A percentile compares a stretch with the other conserved stretches of the same genome.
phyloP scores from a whole-genome alignment of 2,797 vertebrate species.

The Ciconia nigra region DNA sequence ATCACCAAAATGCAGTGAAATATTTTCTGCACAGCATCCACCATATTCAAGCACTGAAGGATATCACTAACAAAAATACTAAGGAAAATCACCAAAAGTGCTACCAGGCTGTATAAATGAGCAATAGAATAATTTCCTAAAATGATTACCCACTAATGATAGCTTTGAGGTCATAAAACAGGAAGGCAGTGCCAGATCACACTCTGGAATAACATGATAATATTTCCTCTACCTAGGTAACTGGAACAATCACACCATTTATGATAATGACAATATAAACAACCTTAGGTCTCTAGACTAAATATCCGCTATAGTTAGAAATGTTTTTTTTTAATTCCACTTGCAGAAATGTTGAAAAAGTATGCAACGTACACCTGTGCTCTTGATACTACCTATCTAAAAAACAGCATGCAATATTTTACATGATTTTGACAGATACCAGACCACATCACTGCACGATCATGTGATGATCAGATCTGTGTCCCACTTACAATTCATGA shows the following conservation, averaged over 20 bases:
- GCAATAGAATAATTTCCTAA: conserved; percentile 49
- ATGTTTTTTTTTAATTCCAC: background rate
- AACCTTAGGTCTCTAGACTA: conserved; percentile 17
- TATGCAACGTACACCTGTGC: background rate
- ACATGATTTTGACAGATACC: background rate
- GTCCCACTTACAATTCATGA: background rate
- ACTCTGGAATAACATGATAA: conserved; percentile 27
- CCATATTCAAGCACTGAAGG: background rate
- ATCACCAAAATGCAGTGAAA: conserved; percentile 11
- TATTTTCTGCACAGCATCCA: background rate
- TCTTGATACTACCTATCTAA: background rate
- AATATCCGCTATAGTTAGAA: conserved; percentile 10
- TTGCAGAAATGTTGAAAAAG: background rate
- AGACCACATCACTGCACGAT: background rate
- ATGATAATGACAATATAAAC: conserved; percentile 30
- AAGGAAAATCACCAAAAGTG: background rate
- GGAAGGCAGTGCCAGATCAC: conserved; percentile 1
- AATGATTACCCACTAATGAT: conserved; percentile 43
- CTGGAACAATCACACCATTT: conserved; percentile 42
- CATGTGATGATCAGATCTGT: background rate
- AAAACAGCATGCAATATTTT: background rate
- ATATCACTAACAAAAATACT: conserved; percentile 10
- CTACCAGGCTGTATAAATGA: conserved; percentile 19
- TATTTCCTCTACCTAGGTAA: conserved; percentile 30
- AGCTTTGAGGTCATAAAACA: conserved; percentile 48